Base-by-base conservation (phyloP, 2,888 invertebrate genomes). In the Leucophenga montana region DNA sequence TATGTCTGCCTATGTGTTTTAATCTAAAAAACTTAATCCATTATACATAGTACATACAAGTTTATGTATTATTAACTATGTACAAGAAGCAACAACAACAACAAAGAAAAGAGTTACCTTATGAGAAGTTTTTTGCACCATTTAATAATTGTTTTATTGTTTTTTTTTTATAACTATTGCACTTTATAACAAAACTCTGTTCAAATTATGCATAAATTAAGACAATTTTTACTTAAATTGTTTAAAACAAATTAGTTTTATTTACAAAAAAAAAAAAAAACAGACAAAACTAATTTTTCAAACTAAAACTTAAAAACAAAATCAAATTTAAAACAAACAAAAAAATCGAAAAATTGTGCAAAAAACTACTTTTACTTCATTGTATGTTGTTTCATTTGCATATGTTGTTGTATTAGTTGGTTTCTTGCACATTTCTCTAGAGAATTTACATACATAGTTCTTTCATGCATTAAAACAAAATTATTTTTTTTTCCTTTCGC, bases 111-210 rank as follows among this genome's bases (percentile, higher is more conserved):
- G 8, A 53, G 1, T 39, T 46, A 48, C 27, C n/a, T n/a, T 59
- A 46, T 82, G 83, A 82, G n/a, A 85, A 86, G 83, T 83, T 85
- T 86, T 86, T 86, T 86, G 85, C 86, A 85, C 86, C 73, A 68
- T 76, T 79, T n/a, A 16, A 18, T 16, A n/a, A 50, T 50, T 50
- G 6, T 50, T 50, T 18, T 6, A n/a, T 11, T 50, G 18, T 18
- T 16, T 50, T 53, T 66, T 46, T 62, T 54, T 68, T 67, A 62
- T 65, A 64, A 59, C 18, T 62, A 69, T 59, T 48, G 56, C 62
- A 48, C 22, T 61, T 39, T 31, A 6, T 33, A 39, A 31, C 5
- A 22, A 27, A 64, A n/a, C n/a, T n/a, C 1, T 39, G 39, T 39
- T 39, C 39, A 39, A 39, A 39, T 39, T 39, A 39, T 39, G 39